These are phyloP conservation scores for Ennomos fuscantarius DNA, from an alignment of 2,888 invertebrate genomes.

Conservation along the genomic window DNA sequence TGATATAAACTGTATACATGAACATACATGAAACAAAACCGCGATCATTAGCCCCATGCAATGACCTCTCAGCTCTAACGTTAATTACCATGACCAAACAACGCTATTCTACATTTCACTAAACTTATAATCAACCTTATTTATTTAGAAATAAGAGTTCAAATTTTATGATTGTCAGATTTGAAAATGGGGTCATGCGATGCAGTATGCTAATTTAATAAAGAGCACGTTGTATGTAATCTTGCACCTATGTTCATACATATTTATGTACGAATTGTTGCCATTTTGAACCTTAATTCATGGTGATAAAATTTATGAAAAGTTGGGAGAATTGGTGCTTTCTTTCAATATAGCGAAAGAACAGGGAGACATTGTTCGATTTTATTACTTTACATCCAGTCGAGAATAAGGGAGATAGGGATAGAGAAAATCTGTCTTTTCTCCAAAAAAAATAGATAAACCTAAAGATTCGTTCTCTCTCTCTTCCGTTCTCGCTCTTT, in stretches of 20 bases:
- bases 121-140: constrained; percentile 36
- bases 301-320: not conserved
- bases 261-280: not conserved
- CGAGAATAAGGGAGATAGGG: too few species aligned
- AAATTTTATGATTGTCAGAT: constrained; percentile 16
- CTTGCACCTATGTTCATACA: constrained; percentile 20
- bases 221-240: constrained; percentile 46
- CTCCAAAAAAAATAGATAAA: too few species aligned
- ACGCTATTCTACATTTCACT: constrained; percentile 7
- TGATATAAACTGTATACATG: too few species aligned
- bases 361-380: not conserved
- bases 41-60: constrained; percentile 33
- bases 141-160: constrained; percentile 13
- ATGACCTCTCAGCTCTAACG: constrained; percentile 36
- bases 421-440: too few species aligned
- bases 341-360: not conserved
- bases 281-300: constrained; percentile 1
- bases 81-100: constrained; percentile 32
- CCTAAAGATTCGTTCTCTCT: too few species aligned
- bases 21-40: constrained; percentile 31
- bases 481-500: too few species aligned
- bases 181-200: constrained; percentile 54
- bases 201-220: constrained; percentile 68
- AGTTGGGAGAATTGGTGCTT: not conserved
- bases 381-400: not conserved